Conservation (phyloP, 2,113 vertebrate species). For the Macroglossus sobrinus region DNA sequence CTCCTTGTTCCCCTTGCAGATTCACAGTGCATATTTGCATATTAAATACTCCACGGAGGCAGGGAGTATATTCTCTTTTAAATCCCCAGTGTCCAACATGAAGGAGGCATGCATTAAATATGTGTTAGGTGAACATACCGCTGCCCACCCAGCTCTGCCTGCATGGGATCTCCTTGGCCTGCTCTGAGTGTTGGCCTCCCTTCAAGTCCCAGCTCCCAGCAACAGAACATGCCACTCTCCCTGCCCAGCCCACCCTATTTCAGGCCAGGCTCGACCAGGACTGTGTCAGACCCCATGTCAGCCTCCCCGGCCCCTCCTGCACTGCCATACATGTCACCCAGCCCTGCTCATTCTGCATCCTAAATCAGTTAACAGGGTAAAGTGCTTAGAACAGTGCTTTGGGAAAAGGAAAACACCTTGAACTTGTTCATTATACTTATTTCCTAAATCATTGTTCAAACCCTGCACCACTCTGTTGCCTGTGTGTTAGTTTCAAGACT, state of each 20-base stretch:
- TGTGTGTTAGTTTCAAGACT: neutral
- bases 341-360: neutral
- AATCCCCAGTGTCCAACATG: neutral
- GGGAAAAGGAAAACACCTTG: neutral
- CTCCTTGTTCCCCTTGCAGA: neutral
- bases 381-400: neutral
- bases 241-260: neutral
- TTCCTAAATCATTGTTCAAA: neutral
- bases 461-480: neutral
- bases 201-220: neutral
- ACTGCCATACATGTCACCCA: fast-evolving
- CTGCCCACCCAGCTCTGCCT: neutral
- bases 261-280: neutral
- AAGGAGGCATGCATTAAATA: neutral
- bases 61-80: neutral
- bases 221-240: neutral
- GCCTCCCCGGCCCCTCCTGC: neutral
- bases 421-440: neutral
- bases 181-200: neutral
- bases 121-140: fast-evolving
- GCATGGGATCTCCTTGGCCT: neutral
- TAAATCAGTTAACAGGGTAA: neutral
- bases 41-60: neutral
- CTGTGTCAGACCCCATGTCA: neutral
- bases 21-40: neutral